Conservation (phyloP, 2,113 vertebrate genomes). For the Carassius gibelio region DNA sequence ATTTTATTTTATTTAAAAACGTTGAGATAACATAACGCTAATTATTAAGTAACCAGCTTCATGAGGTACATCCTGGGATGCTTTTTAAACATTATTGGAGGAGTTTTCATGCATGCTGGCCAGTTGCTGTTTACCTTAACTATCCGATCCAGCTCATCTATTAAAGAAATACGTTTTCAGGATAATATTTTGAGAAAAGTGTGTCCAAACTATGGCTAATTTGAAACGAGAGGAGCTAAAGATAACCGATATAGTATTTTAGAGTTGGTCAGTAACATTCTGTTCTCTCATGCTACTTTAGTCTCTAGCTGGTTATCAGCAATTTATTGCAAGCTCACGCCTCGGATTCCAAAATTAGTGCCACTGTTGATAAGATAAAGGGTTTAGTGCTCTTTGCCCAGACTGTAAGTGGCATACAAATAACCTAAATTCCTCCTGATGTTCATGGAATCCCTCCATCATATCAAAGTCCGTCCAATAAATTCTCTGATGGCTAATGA, state of each 20-base stretch:
- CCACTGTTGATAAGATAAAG: slow-evolving; percentile 22
- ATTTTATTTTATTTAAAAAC: neutral
- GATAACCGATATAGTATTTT: neutral
- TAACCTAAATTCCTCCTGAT: slow-evolving; percentile 47
- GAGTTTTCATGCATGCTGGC: neutral
- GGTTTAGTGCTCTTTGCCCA: slow-evolving; percentile 22
- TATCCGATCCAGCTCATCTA: too few relatives aligned
- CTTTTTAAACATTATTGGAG: neutral
- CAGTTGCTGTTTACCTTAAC: neutral
- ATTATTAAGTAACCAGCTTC: neutral
- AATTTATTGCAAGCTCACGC: neutral
- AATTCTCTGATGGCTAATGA: neutral
- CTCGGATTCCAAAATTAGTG: slow-evolving; percentile 43
- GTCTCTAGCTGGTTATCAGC: slow-evolving; percentile 1
- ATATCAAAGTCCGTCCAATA: neutral
- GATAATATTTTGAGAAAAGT: neutral
- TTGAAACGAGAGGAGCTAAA: neutral
- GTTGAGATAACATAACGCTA: neutral
- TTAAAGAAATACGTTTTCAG: too few relatives aligned
- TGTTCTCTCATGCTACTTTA: neutral
- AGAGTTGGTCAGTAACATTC: neutral
- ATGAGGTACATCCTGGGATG: neutral
- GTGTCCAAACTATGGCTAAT: neutral
- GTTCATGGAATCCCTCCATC: slow-evolving; percentile 30
- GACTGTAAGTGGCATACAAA: slow-evolving; percentile 31